Percentiles rank a stretch among this genome's conserved stretches.
Evolutionary conservation across 2,797 vertebrate genomes (phyloP).

Genomic region (Syndactyla subalaris): DNA sequence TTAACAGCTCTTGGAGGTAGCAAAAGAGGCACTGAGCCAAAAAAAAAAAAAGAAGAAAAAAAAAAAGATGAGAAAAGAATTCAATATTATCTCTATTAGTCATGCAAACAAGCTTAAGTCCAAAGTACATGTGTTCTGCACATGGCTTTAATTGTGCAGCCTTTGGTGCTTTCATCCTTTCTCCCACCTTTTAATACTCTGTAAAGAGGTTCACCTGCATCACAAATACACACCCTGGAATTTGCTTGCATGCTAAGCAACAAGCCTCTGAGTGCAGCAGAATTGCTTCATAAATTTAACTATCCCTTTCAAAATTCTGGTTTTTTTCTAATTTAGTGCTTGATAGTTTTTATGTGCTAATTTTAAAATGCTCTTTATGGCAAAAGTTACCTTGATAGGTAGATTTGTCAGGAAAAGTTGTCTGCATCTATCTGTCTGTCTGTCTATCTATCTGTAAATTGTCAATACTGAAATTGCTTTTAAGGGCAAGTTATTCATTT

Average conservation of each 20-base stretch:
- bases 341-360: slow-evolving; percentile 83
- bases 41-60: slow-evolving; percentile 28
- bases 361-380: slow-evolving; percentile 81
- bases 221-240: slow-evolving; percentile 13
- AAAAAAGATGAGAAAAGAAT: slow-evolving; percentile 72
- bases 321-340: slow-evolving; percentile 84
- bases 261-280: slow-evolving; percentile 72
- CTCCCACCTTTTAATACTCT: not conserved
- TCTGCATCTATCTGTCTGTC: not conserved
- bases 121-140: slow-evolving; percentile 32
- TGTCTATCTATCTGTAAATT: not conserved
- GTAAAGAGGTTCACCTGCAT: slow-evolving; percentile 38
- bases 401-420: slow-evolving; percentile 15
- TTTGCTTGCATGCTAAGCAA: slow-evolving; percentile 76
- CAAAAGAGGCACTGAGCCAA: slow-evolving; percentile 78
- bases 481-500: not conserved
- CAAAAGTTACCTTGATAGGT: slow-evolving; percentile 82
- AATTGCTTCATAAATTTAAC: slow-evolving; percentile 86
- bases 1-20: slow-evolving; percentile 86
- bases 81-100: slow-evolving; percentile 78
- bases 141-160: slow-evolving; percentile 18
- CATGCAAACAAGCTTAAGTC: slow-evolving; percentile 73
- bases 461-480: slow-evolving; percentile 5
- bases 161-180: not conserved
- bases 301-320: slow-evolving; percentile 76